Base-by-base conservation (phyloP, 2,888 invertebrate species). In the Watsonalla binaria region DNA sequence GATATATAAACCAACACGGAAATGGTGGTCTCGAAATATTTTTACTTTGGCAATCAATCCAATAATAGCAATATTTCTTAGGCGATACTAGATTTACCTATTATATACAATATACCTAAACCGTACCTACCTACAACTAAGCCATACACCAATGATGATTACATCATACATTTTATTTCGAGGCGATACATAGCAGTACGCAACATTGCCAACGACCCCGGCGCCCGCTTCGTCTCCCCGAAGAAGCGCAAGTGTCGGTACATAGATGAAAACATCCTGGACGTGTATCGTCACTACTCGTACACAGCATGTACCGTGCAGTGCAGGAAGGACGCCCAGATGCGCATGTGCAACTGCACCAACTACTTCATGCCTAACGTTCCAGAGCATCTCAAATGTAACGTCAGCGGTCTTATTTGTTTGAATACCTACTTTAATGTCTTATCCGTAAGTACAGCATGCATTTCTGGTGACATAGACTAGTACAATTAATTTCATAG, bases 191-290 rank as follows among this genome's bases (percentile, higher is more conserved):
- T 93, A 54, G 84, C 92, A 2, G 85, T 93, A 57, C 86, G 90
- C 9, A 93, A 94, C 65, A 94, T 95, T 51, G 94, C 93, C 65
- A 95, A 95, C 74, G 94, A 94, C 65, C 91, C 91, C 4, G 93
- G 92, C 57, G 94, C 94, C 0, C 91, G 93, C 4, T 86, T 92
- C 53, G 93, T 95, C 5, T 85, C 92, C 14, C 92, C 94, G 0
- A 77, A 84, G 6, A 94, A 95, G 74, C 91, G 96, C n/a, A 94
- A 94, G 72, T 96, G 96, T 73, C 93, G 94, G 5, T 96, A 95
- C 68, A 92, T 91, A 0, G 93, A 95, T 60, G 96, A 96, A 78
- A 91, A 93, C 61, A 80, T 75, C 45, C 59, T 90, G 50, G 69
- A 87, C 45, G 93, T 94, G 0, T 94, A 94, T 72, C 83, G 84